Conservation (phyloP, 1,140 invertebrate species). For the Cotesia glomerata region DNA sequence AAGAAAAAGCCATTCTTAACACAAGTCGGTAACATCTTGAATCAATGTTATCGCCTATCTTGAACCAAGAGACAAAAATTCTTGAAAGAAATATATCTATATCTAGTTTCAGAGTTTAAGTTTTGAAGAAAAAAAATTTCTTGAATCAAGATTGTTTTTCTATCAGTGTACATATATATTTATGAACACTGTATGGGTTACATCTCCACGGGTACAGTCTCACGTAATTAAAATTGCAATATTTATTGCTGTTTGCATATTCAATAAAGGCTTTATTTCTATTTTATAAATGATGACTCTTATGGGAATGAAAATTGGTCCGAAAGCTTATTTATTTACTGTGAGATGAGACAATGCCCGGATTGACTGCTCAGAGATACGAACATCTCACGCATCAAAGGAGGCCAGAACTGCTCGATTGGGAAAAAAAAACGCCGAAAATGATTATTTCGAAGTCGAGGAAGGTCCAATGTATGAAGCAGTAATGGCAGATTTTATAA, state of each 20-base stretch:
- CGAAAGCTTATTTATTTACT: no score
- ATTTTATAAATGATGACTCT: slow-evolving; percentile 1
- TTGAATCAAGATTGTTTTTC: no score
- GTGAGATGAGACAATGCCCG: neutral
- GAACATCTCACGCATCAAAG: slow-evolving; percentile 6
- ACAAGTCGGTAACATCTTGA: no score
- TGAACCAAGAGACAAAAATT: no score
- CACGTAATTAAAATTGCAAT: neutral
- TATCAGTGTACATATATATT: no score
- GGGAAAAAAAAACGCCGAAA: neutral
- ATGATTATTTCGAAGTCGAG: slow-evolving; percentile 2
- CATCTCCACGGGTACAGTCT: no score
- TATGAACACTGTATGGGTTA: no score
- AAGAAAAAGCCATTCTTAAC: no score
- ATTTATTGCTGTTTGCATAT: neutral
- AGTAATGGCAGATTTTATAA: slow-evolving; percentile 5
- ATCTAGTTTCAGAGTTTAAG: no score
- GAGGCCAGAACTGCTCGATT: slow-evolving; percentile 9
- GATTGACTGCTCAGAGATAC: neutral
- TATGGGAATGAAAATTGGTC: neutral
- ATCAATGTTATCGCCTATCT: no score
- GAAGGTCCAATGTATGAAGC: slow-evolving; percentile 10
- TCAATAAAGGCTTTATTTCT: neutral
- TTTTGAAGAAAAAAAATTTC: no score
- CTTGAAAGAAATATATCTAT: no score